Evolutionary conservation across 2,797 vertebrate species (phyloP), one percentile per base, ranked within the genome.

Genomic region (Gadopsis marmoratus): DNA sequence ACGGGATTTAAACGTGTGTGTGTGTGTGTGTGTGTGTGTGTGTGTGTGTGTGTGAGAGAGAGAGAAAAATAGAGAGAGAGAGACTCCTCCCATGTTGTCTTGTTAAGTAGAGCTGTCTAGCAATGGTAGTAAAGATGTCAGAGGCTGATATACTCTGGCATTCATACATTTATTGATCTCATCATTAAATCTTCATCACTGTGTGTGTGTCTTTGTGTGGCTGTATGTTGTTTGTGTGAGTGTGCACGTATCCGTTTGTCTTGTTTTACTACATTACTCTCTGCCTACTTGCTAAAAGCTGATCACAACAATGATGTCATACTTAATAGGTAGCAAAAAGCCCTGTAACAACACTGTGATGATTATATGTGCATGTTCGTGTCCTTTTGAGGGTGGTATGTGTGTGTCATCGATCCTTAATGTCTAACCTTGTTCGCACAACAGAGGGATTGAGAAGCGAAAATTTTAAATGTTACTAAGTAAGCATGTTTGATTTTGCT

Each of bases 171-270:
- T 95, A 96, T 95, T 91, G 94, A 95, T 95, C 93, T 91, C 88
- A 90, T 95, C 92, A 95, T 95, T 95, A 95, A 95, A 95, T 95
- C 93, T 93, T 93, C 94, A 95, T 95, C 94, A 92, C 91, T 60
- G 66, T 78, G 21, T 81, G 74, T 86, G 78, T 76, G 43, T 75
- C 16, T 76, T 45, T 84, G 76, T 81, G 50, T 80, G 71, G 33
- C 61, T 75, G 37, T n/a, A 51, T 62, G 68, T 70, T 86, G 74
- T 77, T 55, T 85, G 67, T 76, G 53, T 74, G 54, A 69, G 84
- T 71, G 76, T 78, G 79, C 66, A 65, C 41, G 29, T 71, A 71
- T 54, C 59, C 45, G 63, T 80, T 78, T 69, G 78, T 72, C 71
- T 71, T 74, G 50, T 91, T 90, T 91, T 90, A 90, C 83, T 80